Conservation (phyloP, 1,140 invertebrate genomes). For the Hyposmocoma kahamanoa region DNA sequence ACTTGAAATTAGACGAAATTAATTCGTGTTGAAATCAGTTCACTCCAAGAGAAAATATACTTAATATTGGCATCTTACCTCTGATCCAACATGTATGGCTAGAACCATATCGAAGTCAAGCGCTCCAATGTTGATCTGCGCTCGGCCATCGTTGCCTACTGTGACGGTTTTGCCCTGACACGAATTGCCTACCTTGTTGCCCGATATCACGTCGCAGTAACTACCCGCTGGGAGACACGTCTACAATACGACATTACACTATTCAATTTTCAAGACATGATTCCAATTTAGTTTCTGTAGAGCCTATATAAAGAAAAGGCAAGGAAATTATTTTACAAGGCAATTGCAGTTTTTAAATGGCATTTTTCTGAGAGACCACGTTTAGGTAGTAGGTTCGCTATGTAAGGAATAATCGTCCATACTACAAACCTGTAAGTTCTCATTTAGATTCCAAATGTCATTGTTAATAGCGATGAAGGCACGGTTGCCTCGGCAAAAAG, state of each 20-base stretch:
- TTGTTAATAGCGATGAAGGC: conserved; percentile 85
- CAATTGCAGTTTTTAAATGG: no score
- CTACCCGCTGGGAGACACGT: conserved; percentile 49
- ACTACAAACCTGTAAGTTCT: conserved; percentile 62
- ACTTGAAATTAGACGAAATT: no score
- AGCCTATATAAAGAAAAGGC: no score
- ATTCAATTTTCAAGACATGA: no score
- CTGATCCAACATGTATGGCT: conserved; percentile 81
- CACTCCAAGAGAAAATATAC: no score
- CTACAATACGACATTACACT: conserved; percentile 19
- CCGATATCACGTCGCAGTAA: conserved; percentile 89
- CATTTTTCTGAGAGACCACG: no score
- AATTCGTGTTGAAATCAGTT: background rate
- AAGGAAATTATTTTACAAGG: no score
- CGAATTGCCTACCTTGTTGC: conserved; percentile 73
- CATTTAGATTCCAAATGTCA: conserved; percentile 72
- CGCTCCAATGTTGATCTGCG: conserved; percentile 76
- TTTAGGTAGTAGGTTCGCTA: no score
- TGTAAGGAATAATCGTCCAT: background rate
- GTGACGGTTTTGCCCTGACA: conserved; percentile 82
- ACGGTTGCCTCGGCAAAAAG: conserved; percentile 80
- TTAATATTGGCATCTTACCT: conserved; percentile 35
- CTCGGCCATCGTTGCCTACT: conserved; percentile 79
- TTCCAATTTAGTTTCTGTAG: no score
- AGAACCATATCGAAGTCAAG: conserved; percentile 81